phyloP scores from a whole-genome alignment of 2,888 invertebrate genomes.

The Capitulum mitella region DNA sequence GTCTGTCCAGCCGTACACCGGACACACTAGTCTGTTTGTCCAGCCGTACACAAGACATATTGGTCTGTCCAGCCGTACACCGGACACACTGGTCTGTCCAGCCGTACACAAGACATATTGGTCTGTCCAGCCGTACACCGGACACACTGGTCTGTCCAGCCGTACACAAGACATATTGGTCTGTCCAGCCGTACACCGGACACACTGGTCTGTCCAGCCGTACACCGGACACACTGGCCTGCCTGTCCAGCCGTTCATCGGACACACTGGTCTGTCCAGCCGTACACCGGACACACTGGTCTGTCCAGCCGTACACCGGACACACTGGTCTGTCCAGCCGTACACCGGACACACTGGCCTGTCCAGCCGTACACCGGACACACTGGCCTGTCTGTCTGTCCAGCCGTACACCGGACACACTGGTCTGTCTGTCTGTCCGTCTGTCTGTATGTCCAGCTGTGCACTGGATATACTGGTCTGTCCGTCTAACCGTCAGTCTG shows the following conservation, averaged over 20 bases:
- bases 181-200: not conserved
- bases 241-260: not conserved
- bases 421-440: not conserved
- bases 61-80: not conserved
- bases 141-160: not conserved
- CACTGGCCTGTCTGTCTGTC: no score
- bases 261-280: not conserved
- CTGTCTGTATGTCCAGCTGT: not conserved
- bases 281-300: no score
- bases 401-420: not conserved
- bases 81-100: not conserved
- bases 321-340: no score
- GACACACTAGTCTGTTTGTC: no score
- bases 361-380: not conserved
- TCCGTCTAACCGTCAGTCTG: no score
- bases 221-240: not conserved
- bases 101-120: not conserved
- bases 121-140: not conserved
- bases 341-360: not conserved
- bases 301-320: no score
- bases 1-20: not conserved
- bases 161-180: no score
- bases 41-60: not conserved
- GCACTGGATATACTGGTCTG: not conserved
- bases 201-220: not conserved